phyloP scores from a whole-genome alignment of 2,797 vertebrate genomes.

The Gymnothorax reevesii region DNA sequence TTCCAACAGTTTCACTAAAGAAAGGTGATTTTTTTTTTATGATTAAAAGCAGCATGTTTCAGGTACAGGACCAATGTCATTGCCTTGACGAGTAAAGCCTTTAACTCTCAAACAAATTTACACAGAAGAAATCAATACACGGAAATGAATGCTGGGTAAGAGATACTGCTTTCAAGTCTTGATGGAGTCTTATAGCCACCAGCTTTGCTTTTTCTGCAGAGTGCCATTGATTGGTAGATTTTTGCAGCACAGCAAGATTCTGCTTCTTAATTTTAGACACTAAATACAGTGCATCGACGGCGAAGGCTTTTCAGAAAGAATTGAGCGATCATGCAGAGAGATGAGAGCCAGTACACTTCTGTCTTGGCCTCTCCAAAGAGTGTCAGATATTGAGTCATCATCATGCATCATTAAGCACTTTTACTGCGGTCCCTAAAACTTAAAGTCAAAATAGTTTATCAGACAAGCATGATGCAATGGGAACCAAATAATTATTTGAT shows the following conservation, averaged over 20 bases:
- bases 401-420: neutral
- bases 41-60: neutral
- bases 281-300: neutral
- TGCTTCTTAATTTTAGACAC: conserved; percentile 3
- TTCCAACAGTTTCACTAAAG: neutral
- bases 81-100: neutral
- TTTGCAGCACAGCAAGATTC: conserved; percentile 10
- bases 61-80: neutral
- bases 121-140: conserved; percentile 12
- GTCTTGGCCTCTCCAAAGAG: neutral
- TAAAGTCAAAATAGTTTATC: neutral
- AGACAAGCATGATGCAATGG: neutral
- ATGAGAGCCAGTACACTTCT: neutral
- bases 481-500: neutral
- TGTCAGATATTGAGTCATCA: no score
- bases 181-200: neutral
- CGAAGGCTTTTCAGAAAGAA: neutral
- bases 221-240: conserved; percentile 19
- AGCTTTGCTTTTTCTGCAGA: conserved; percentile 1
- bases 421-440: neutral
- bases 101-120: conserved; percentile 2
- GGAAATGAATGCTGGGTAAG: conserved; percentile 11
- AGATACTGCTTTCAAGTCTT: neutral
- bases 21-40: neutral
- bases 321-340: neutral